Evolutionary conservation across 1,140 invertebrate genomes (phyloP).

Genomic region (Drosophila prosaltans): DNA sequence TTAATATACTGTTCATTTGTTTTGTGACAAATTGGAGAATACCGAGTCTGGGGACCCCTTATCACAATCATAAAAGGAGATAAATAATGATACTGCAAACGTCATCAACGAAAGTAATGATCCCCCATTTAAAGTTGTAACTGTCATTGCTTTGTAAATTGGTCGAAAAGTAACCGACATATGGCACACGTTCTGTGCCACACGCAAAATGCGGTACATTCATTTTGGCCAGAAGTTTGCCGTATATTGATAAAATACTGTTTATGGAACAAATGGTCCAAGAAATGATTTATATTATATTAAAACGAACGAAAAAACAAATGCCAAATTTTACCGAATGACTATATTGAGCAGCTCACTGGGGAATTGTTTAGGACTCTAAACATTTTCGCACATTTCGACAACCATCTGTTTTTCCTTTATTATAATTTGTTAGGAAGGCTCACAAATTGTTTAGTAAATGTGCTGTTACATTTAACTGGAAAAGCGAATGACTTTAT

Average conservation of each 20-base stretch:
- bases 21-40: too few species aligned
- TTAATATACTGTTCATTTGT: too few species aligned
- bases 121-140: constrained; percentile 4
- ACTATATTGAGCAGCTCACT: not conserved
- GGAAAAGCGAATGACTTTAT: constrained; percentile 7
- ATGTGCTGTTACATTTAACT: constrained; percentile 1
- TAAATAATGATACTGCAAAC: not conserved
- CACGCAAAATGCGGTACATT: not conserved
- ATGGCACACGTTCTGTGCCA: not conserved
- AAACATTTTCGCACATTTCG: too few species aligned
- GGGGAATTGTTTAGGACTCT: not conserved
- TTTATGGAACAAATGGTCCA: too few species aligned
- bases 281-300: too few species aligned
- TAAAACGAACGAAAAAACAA: too few species aligned
- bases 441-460: constrained; percentile 7
- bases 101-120: constrained; percentile 3
- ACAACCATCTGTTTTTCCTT: not conserved
- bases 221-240: not conserved
- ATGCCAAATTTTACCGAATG: too few species aligned
- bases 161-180: constrained; percentile 5
- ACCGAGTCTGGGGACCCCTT: not conserved
- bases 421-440: not conserved
- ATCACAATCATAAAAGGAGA: not conserved
- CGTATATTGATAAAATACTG: not conserved
- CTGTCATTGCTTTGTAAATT: constrained; percentile 10